phyloP scores from a whole-genome alignment of 2,888 invertebrate species.

The Serripes groenlandicus region DNA sequence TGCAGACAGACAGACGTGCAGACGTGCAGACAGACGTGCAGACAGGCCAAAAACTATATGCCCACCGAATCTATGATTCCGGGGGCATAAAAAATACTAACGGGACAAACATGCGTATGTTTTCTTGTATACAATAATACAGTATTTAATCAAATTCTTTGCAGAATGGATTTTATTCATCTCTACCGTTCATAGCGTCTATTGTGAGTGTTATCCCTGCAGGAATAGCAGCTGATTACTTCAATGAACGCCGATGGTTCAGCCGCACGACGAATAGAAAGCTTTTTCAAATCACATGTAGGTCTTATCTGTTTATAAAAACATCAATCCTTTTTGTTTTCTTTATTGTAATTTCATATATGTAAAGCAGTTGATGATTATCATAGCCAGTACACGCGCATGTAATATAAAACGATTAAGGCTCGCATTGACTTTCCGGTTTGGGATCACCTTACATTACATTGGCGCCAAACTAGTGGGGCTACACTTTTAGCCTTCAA shows the following conservation, averaged over 20 bases:
- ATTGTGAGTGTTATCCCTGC: background rate
- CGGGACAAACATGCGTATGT: too few relatives aligned
- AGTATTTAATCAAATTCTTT: too few relatives aligned
- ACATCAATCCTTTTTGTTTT: background rate
- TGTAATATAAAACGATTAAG: background rate
- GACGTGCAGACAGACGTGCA: too few relatives aligned
- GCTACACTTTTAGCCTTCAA: too few relatives aligned
- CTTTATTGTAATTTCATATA: background rate
- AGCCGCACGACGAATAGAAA: background rate
- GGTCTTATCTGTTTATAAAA: too few relatives aligned
- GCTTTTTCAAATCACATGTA: background rate
- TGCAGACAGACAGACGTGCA: too few relatives aligned
- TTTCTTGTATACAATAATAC: too few relatives aligned
- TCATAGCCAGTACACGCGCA: background rate
- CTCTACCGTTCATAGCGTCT: background rate
- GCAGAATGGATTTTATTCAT: conserved; percentile 19
- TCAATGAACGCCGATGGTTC: background rate
- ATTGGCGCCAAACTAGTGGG: background rate
- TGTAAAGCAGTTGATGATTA: background rate
- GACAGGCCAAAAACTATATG: too few relatives aligned
- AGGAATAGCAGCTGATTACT: conserved; percentile 8
- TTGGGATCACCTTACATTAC: background rate
- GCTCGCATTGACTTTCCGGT: background rate
- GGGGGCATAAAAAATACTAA: too few relatives aligned
- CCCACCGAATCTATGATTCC: too few relatives aligned